Conservation (phyloP, 2,113 vertebrate species). For the Erythrocebus patas region DNA sequence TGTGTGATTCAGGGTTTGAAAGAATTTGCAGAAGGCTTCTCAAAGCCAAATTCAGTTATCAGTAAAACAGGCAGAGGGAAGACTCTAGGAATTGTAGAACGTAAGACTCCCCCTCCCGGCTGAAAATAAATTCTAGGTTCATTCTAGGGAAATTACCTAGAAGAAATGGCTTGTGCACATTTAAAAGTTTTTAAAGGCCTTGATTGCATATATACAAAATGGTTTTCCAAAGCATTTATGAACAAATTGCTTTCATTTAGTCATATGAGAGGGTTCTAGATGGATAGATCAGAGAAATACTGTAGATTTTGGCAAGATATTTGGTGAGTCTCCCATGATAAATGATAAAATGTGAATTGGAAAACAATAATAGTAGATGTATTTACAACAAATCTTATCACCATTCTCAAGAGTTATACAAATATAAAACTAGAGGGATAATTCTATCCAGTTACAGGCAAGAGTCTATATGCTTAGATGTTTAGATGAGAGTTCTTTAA, state of each 20-base stretch:
- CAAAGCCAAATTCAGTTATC: neutral
- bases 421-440: neutral
- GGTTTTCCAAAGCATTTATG: neutral
- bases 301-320: neutral
- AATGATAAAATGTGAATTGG: neutral
- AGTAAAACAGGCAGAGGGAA: neutral
- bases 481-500: neutral
- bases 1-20: neutral
- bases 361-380: neutral
- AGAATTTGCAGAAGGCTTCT: constrained; percentile 14
- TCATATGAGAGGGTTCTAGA: neutral
- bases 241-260: neutral
- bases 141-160: neutral
- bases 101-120: neutral
- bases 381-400: neutral
- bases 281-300: neutral
- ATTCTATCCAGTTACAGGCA: neutral
- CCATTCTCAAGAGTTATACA: neutral
- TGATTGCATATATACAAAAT: neutral
- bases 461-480: neutral
- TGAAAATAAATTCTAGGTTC: neutral
- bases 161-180: neutral
- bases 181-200: neutral
- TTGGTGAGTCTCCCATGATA: neutral
- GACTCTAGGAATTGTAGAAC: neutral